Conservation (phyloP, 2,113 vertebrate species). For the Cyanoderma ruficeps region DNA sequence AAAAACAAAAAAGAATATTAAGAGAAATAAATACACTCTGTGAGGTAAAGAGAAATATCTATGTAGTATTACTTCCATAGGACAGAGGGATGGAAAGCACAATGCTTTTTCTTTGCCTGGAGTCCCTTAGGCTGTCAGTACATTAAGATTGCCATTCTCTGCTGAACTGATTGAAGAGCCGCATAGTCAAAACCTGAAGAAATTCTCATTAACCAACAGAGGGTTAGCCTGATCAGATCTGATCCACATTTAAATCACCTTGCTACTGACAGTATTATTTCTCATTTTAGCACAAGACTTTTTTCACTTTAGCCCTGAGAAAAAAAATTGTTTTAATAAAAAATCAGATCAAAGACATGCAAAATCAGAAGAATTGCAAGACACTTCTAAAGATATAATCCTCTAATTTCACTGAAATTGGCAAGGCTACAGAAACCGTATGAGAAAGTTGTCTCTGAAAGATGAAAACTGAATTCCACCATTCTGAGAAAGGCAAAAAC, state of each 20-base stretch:
- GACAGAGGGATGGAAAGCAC: neutral
- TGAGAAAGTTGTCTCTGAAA: neutral
- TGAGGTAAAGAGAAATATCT: neutral
- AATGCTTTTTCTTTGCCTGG: neutral
- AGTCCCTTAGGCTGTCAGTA: neutral
- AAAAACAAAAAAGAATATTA: neutral
- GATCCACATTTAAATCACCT: neutral
- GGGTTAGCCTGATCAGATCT: neutral
- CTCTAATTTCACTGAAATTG: neutral
- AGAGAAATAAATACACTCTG: neutral
- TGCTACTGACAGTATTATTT: neutral
- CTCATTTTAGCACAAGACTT: neutral
- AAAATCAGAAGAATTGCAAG: neutral
- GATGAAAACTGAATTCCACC: neutral
- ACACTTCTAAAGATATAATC: neutral
- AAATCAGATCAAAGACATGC: neutral
- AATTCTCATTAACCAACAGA: neutral
- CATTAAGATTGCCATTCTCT: neutral
- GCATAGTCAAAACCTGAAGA: neutral
- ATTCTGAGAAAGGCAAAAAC: neutral
- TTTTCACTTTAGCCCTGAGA: neutral
- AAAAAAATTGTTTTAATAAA: neutral
- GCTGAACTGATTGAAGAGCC: neutral
- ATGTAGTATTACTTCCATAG: neutral
- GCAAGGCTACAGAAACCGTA: neutral